phyloP scores from a whole-genome alignment of 2,113 vertebrate genomes.

The Centrocercus urophasianus region DNA sequence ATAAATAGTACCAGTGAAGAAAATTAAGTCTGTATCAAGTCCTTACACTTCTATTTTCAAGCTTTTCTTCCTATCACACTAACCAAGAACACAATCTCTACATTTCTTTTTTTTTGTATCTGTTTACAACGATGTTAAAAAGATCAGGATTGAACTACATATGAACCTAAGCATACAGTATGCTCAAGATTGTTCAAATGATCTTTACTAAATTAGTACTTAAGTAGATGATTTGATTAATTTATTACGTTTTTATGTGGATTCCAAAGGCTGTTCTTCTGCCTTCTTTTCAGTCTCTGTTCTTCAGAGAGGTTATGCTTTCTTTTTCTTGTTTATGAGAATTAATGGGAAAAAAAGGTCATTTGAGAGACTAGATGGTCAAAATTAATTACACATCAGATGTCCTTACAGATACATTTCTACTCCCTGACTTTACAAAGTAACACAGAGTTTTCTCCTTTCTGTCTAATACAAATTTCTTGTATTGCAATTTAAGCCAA shows the following conservation, averaged over 20 bases:
- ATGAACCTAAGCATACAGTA: neutral
- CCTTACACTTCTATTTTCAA: neutral
- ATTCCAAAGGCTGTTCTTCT: neutral
- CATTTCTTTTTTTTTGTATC: neutral
- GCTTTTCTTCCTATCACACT: neutral
- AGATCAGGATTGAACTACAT: neutral
- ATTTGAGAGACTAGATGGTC: neutral
- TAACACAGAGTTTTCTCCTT: neutral
- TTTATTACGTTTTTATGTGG: neutral
- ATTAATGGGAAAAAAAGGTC: neutral
- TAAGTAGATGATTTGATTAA: neutral
- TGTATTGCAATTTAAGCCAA: neutral
- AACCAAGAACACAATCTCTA: neutral
- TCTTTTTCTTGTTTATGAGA: neutral
- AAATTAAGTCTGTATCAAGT: neutral
- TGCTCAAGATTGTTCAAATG: neutral
- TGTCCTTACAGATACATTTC: neutral
- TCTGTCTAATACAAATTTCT: neutral
- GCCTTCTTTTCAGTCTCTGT: neutral
- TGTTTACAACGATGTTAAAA: neutral
- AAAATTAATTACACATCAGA: neutral
- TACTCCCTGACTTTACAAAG: neutral
- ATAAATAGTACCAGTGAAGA: neutral
- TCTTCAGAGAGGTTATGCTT: neutral
- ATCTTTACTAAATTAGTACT: neutral